A percentile compares a stretch with the other conserved stretches of the same genome.
Evolutionary conservation across 2,113 vertebrate genomes (phyloP).

Genomic region (Stictonetta naevosa): DNA sequence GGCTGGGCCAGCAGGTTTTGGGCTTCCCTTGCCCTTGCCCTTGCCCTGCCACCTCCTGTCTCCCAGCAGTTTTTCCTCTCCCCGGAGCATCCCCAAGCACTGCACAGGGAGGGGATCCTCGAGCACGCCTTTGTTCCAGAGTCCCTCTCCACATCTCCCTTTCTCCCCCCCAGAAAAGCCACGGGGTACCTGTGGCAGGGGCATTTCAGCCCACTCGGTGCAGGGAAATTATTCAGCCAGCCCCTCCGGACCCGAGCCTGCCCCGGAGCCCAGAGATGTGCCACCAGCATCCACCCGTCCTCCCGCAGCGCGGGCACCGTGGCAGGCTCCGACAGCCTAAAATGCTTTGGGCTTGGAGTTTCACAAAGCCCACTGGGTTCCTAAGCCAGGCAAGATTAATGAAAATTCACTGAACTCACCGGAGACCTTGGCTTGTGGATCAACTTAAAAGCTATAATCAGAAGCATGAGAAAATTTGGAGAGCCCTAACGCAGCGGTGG

Average conservation of each 20-base stretch:
- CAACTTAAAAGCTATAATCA: background rate
- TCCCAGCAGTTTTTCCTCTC: background rate
- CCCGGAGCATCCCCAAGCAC: background rate
- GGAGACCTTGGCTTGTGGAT: background rate
- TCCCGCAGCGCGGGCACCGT: background rate
- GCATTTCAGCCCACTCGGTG: background rate
- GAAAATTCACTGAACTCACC: background rate
- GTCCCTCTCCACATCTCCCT: background rate
- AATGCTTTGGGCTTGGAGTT: background rate
- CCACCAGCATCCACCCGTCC: background rate
- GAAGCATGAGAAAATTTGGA: background rate
- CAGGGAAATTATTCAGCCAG: background rate
- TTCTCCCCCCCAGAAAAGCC: background rate
- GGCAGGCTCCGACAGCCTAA: background rate
- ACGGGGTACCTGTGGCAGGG: accelerated
- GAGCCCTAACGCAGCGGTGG: accelerated
- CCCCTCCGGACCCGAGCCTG: background rate
- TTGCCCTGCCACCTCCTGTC: background rate
- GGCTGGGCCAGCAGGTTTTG: background rate
- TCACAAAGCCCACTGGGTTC: background rate
- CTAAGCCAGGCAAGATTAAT: background rate
- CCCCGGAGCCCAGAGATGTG: background rate
- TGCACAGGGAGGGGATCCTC: too few relatives aligned
- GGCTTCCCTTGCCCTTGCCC: background rate
- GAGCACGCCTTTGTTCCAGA: too few relatives aligned